Evolutionary conservation across 2,888 invertebrate genomes (phyloP), one percentile per base, ranked within the genome.

Genomic region (Andrena flavipes): DNA sequence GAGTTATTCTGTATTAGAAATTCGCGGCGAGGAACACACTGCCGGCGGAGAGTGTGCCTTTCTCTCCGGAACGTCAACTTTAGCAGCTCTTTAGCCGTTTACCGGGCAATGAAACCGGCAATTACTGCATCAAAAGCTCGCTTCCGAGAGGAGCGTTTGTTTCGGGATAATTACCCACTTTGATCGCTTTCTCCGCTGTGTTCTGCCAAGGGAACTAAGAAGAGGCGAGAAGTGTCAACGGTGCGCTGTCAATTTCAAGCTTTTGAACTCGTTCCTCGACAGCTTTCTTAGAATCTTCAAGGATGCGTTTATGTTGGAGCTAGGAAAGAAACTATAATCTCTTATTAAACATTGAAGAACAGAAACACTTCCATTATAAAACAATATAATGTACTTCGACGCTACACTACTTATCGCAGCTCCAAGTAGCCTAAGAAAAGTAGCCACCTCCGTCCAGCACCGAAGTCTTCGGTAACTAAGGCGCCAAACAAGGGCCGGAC

Each of bases 1-100:
- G 48, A 49, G 49, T 79, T 78, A 78, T 78, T 63, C 54, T n/a
- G 79, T 69, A 69, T 79, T 77, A 69, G 69, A 79, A 64, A 77
- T 77, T 29, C 79, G 54, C 78, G 78, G 26, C 48, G 62, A 33
- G 63, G 29, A 69, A 49, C 68, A 68, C 68, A 79, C 77, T 30
- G 49, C 68, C 48, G 8, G 10, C 51, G 20, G 26, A n/a, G 29
- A 42, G 30, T 51, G 33, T 26, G 29, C 35, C 30, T 30, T 26
- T 23, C 67, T 49, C 54, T 56, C 33, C 8, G 33, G 68, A 63
- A 69, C 79, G 78, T 68, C 78, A 77, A 77, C 23, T 77, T 77
- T 35, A 62, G 30, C 67, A 23, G 48, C 23, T 76, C 62, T 76
- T 78, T 76, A 13, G 48, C 67, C 68, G 62, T 76, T 78, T 68